Base-by-base conservation (phyloP, 2,888 invertebrate species). In the Cloeon dipterum region DNA sequence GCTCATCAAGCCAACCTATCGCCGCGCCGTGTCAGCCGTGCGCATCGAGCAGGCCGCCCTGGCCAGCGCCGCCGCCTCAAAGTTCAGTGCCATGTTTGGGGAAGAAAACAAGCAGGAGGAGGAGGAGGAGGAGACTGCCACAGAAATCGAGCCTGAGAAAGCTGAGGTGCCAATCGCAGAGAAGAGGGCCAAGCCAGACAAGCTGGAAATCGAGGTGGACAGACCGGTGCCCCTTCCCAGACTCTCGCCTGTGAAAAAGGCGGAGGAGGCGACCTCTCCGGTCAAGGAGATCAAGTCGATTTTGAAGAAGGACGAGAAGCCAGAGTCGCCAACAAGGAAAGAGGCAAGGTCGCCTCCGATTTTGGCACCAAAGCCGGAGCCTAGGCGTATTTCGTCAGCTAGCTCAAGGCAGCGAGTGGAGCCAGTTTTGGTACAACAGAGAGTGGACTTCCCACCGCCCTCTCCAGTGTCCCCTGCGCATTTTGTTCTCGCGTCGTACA, bases 361-460 rank as follows among this genome's bases (percentile, higher is more conserved):
- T 7, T 16, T 14, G 5, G 29, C 7, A 8, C 29, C 29, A 5
- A 29, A 14, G n/a, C 29, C 14, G 14, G 29, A 29, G 16, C 5
- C 29, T 7, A 7, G 29, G 8, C n/a, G 16, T n/a, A 29, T n/a
- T n/a, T 58, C 61, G 2, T 64, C 64, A 1, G 61, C 66, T 0
- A 62, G 63, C 3, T 53, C 63, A 1, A 52, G 68, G 19, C 69
- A 69, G 47, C 55, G 68, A 17, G 56, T 68, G 23, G 51, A 63
- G 46, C 68, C 69, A 29, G 29, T 5, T 7, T 16, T 29, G 29
- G 29, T 29, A 16, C 7, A 5, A 14, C 29, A n/a, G n/a, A n/a
- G n/a, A n/a, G n/a, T n/a, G n/a, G n/a, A n/a, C n/a, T n/a, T n/a
- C n/a, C n/a, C n/a, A n/a, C n/a, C n/a, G n/a, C n/a, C n/a, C n/a